Percentiles rank a stretch among this genome's conserved stretches.
phyloP scores from a whole-genome alignment of 23 tunicate species.

The Halocynthia aurantium region DNA sequence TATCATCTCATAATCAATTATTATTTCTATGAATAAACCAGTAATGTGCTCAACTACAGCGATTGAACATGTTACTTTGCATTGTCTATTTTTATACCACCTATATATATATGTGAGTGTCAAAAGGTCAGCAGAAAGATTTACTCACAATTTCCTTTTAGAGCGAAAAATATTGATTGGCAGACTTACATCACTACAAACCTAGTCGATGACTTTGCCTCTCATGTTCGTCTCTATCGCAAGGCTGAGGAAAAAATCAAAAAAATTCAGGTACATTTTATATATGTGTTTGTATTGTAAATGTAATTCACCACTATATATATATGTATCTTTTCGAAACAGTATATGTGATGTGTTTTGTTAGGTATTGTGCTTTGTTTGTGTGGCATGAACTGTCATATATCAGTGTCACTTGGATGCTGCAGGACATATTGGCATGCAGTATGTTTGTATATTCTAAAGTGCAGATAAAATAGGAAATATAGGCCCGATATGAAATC shows the following conservation, averaged over 20 bases:
- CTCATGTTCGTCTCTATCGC: conserved; percentile 64
- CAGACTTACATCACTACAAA: conserved; percentile 68
- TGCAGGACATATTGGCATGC: background rate
- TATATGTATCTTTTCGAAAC: too few relatives aligned
- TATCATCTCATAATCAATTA: too few relatives aligned
- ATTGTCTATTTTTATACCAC: background rate
- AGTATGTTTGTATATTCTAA: background rate
- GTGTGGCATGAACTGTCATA: background rate
- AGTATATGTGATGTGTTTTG: too few relatives aligned
- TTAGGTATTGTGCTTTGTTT: background rate
- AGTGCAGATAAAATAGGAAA: too few relatives aligned
- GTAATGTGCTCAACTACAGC: too few relatives aligned
- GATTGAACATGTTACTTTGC: too few relatives aligned
- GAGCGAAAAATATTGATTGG: conserved; percentile 79
- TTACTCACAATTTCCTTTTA: background rate
- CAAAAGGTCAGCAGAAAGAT: background rate
- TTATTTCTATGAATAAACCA: too few relatives aligned
- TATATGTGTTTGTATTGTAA: background rate
- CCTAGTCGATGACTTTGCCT: conserved; percentile 81
- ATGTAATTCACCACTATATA: too few relatives aligned
- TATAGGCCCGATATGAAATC: too few relatives aligned
- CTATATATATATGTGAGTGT: background rate
- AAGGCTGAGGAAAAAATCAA: conserved; percentile 65
- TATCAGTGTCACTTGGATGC: background rate
- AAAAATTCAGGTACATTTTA: conserved; percentile 17